phyloP scores from a whole-genome alignment of 2,888 invertebrate genomes.

The Cheilosia vernalis region DNA sequence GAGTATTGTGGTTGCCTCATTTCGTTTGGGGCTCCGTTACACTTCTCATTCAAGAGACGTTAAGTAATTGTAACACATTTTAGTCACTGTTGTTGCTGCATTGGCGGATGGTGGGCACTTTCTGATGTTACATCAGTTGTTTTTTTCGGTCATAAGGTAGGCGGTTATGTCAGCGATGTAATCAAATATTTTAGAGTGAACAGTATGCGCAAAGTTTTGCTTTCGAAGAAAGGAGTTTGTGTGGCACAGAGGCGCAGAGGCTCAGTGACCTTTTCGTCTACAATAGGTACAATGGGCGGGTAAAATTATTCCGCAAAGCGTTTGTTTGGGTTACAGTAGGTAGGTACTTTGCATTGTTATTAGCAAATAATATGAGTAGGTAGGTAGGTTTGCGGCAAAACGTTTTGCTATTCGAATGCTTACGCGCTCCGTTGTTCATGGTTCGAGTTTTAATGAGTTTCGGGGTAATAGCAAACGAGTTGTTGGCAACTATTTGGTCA shows the following conservation, averaged over 20 bases:
- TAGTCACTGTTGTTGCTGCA: slow-evolving; percentile 31
- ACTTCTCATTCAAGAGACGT: slow-evolving; percentile 51
- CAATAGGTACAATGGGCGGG: slow-evolving; percentile 23
- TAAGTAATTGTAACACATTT: slow-evolving; percentile 67
- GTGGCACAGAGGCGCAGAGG: background rate
- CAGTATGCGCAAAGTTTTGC: slow-evolving; percentile 13
- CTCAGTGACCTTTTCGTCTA: slow-evolving; percentile 50
- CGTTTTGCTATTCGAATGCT: slow-evolving; percentile 14
- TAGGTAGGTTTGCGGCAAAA: slow-evolving; percentile 11
- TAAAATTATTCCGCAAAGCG: background rate
- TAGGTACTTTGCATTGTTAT: slow-evolving; percentile 8
- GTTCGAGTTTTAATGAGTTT: slow-evolving; percentile 32
- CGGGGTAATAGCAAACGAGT: background rate
- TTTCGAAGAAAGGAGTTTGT: slow-evolving; percentile 46
- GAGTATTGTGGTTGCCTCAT: slow-evolving; percentile 46
- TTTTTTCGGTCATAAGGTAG: slow-evolving; percentile 47
- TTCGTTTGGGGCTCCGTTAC: slow-evolving; percentile 67
- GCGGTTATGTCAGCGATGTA: slow-evolving; percentile 57
- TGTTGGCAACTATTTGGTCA: background rate
- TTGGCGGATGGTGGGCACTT: slow-evolving; percentile 20
- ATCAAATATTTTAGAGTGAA: slow-evolving; percentile 31
- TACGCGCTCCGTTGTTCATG: slow-evolving; percentile 4
- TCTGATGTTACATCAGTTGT: slow-evolving; percentile 55
- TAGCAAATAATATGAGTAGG: slow-evolving; percentile 27
- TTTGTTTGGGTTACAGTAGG: slow-evolving; percentile 16